Evolutionary conservation across 2,888 invertebrate genomes (phyloP), one percentile per base, ranked within the genome.

Genomic region (Gandaritis pyraliata): DNA sequence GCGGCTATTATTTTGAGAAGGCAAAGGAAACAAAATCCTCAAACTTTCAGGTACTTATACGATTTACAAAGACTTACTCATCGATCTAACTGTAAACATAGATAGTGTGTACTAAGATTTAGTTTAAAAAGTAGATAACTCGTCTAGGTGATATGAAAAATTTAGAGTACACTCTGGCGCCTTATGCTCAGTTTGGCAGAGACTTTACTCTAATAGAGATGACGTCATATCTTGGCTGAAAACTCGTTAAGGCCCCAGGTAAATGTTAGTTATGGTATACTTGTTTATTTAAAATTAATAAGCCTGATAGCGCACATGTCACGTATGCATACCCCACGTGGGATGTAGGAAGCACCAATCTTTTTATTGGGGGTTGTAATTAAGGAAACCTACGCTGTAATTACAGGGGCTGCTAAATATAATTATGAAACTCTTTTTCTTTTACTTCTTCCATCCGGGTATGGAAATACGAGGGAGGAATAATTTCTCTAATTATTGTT

Each of bases 401-500:
- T 91, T 90, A 88, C 90, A 87, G 90, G 90, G 91, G 90, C 75
- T 85, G 90, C 91, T 91, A 90, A 90, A 92, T 89, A 90, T 92
- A 91, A 90, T 91, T 87, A 90, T 90, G 83, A 75, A 85, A 87
- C 77, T 81, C 85, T 85, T 86, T 66, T 84, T 82, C 78, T 82
- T 83, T 85, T 86, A 80, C 78, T 59, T 74, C 68, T 69, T 75
- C 80, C 83, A 76, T 83, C 80, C 81, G 55, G 58, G 60, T 66
- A 58, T 58, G 67, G 60, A 57, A 58, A 70, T 64, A 72, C 61
- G 64, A 64, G 70, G 69, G 72, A 61, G 71, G 69, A 65, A 73
- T 74, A 72, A 71, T 63, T 38, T 57, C 53, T 50, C 18, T 48
- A 43, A 49, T 54, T 23, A 46, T 16, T 51, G 23, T 43, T 29